Evolutionary conservation across 1,140 invertebrate genomes (phyloP).

Genomic region (Anthonomus grandis): DNA sequence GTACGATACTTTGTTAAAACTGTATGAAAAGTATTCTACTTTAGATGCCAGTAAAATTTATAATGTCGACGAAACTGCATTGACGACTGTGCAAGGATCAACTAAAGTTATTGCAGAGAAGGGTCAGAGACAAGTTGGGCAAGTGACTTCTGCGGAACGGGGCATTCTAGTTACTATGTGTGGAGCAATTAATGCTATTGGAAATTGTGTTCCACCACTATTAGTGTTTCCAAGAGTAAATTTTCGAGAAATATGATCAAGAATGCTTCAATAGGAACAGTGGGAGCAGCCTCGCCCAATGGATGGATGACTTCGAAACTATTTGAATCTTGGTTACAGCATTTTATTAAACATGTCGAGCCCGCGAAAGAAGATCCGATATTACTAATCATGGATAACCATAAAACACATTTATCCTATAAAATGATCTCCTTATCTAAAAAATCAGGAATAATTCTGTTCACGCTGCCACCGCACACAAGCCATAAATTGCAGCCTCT

Average conservation of each 20-base stretch:
- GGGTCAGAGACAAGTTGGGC: no score
- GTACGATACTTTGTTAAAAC: no score
- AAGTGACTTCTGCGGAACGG: conserved; percentile 48
- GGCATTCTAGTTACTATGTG: conserved; percentile 48
- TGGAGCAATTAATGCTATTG: conserved; percentile 43
- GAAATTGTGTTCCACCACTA: conserved; percentile 38
- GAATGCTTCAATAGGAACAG: conserved; percentile 42
- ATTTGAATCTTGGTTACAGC: conserved; percentile 39
- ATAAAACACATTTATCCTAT: conserved; percentile 16
- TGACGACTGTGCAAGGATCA: conserved; percentile 50
- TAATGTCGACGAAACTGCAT: conserved; percentile 51
- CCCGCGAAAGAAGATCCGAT: conserved; percentile 20
- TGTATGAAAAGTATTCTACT: conserved; percentile 8
- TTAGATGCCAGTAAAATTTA: conserved; percentile 39
- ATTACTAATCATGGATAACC: conserved; percentile 22
- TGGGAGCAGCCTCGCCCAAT: conserved; percentile 45
- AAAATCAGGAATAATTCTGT: conserved; percentile 6
- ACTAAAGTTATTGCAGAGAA: conserved; percentile 44
- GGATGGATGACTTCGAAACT: conserved; percentile 45
- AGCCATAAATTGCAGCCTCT: conserved; percentile 11
- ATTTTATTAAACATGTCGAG: conserved; percentile 16
- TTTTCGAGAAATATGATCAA: conserved; percentile 44
- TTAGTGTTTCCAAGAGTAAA: conserved; percentile 44
- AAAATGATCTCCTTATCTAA: conserved; percentile 8
- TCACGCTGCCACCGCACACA: conserved; percentile 17